Evolutionary conservation across 1,140 invertebrate genomes (phyloP), one percentile per base, ranked within the genome.

Genomic region (Leptonema lineaticorne): DNA sequence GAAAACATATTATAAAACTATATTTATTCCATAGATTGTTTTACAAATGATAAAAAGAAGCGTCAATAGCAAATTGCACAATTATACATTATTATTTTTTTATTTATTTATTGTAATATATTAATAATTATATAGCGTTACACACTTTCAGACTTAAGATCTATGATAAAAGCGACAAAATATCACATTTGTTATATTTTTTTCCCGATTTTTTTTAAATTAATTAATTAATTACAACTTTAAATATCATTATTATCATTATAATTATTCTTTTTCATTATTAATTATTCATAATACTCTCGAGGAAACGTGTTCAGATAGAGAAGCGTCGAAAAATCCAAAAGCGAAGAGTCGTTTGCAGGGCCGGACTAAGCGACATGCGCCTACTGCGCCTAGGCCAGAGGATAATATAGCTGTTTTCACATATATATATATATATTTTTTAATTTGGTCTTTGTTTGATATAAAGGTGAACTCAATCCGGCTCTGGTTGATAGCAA

Each of bases 131-230:
- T n/a, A n/a, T 26, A 71, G 70, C 70, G 70, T 71, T 71, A 64
- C 63, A 71, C 70, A 71, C 70, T 71, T 33, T 68, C 37, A 60
- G 63, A 68, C 63, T 71, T 71, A 71, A 11, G 56, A 53, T 48
- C 70, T 71, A 71, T 46, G 63, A 68, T 71, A 71, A 67, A 63
- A 66, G 70, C 70, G 67, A 46, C 64, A 68, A 71, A 71, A 71
- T 71, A 71, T 71, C 70, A 71, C 70, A 71, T 66, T 71, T 46
- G 16, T 64, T 58, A n/a, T n/a, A n/a, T 66, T 70, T 67, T 63
- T 53, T 26, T 26, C 20, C 16, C 37, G n/a, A n/a, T n/a, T n/a
- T n/a, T n/a, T n/a, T n/a, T n/a, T n/a, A n/a, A n/a, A n/a, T n/a
- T n/a, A n/a, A n/a, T n/a, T n/a, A n/a, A n/a, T n/a, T n/a, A n/a